These are phyloP conservation scores for Clistopyga incitator DNA, from an alignment of 2,888 invertebrate genomes.

Conservation along the genomic window DNA sequence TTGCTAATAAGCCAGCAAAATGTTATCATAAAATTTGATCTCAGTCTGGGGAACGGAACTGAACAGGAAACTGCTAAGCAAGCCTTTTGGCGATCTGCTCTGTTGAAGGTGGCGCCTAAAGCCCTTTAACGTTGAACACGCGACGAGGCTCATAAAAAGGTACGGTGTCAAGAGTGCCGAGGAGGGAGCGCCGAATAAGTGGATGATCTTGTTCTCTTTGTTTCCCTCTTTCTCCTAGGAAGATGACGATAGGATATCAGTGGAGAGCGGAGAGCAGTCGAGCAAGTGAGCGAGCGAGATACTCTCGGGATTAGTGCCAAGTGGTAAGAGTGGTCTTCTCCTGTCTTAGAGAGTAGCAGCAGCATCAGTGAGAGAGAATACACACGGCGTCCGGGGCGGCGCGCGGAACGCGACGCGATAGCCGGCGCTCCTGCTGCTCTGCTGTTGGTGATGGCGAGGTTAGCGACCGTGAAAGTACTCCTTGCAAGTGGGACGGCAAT, in stretches of 20 bases:
- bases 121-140: constrained; percentile 6
- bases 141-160: constrained; percentile 1
- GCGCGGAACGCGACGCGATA: constrained; percentile 46
- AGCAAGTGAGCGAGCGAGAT: constrained; percentile 24
- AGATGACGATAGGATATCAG: constrained; percentile 3
- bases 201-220: constrained; percentile 38
- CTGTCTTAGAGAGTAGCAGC: constrained; percentile 39
- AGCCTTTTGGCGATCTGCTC: background rate
- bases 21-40: background rate
- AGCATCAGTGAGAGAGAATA: constrained; percentile 31
- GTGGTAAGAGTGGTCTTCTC: constrained; percentile 71
- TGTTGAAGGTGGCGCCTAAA: background rate
- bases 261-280: constrained; percentile 25
- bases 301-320: constrained; percentile 64
- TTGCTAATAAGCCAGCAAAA: background rate
- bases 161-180: background rate
- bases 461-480: constrained; percentile 84
- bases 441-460: constrained; percentile 70
- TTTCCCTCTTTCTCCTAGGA: constrained; percentile 35
- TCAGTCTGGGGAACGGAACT: background rate
- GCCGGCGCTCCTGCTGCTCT: constrained; percentile 28
- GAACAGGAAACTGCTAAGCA: background rate
- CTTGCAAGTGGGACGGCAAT: constrained; percentile 83
- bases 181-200: constrained; percentile 2
- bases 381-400: constrained; percentile 25